phyloP scores from a whole-genome alignment of 2,797 vertebrate genomes.

The Poecilia velifera region DNA sequence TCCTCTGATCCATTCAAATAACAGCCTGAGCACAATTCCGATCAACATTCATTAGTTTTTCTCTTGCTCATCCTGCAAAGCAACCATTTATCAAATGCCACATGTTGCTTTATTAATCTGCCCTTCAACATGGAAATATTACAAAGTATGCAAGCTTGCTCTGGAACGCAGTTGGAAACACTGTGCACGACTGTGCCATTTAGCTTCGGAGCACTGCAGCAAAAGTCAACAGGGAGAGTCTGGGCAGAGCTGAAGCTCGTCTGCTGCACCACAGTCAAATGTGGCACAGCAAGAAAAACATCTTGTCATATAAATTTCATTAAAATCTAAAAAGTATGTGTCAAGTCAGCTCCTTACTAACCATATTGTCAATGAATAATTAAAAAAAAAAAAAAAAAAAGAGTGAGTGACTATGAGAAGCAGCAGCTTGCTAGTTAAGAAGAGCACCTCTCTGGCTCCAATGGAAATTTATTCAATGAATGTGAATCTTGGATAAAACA shows the following conservation, averaged over 20 bases:
- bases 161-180: slow-evolving; percentile 18
- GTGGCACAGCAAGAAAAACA: slow-evolving; percentile 26
- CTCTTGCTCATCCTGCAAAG: slow-evolving; percentile 10
- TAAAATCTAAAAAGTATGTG: slow-evolving; percentile 39
- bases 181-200: slow-evolving; percentile 9
- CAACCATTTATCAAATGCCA: slow-evolving; percentile 14
- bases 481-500: slow-evolving; percentile 4
- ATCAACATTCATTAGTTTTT: slow-evolving; percentile 22
- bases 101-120: slow-evolving; percentile 2
- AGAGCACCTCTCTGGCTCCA: slow-evolving; percentile 3
- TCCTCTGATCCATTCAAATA: slow-evolving; percentile 37
- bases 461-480: slow-evolving; percentile 54
- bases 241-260: slow-evolving; percentile 16
- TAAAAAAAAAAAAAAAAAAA: slow-evolving; percentile 22
- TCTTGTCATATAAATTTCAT: slow-evolving; percentile 44
- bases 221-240: slow-evolving; percentile 21
- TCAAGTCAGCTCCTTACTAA: slow-evolving; percentile 24
- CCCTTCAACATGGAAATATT: slow-evolving; percentile 2
- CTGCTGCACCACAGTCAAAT: slow-evolving; percentile 20
- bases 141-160: slow-evolving; percentile 17
- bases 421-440: slow-evolving; percentile 7
- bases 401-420: slow-evolving; percentile 13
- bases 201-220: slow-evolving; percentile 24
- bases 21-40: slow-evolving; percentile 19
- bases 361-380: slow-evolving; percentile 47